Evolutionary conservation across 2,113 vertebrate genomes (phyloP).

Genomic region (Siniperca knerii): DNA sequence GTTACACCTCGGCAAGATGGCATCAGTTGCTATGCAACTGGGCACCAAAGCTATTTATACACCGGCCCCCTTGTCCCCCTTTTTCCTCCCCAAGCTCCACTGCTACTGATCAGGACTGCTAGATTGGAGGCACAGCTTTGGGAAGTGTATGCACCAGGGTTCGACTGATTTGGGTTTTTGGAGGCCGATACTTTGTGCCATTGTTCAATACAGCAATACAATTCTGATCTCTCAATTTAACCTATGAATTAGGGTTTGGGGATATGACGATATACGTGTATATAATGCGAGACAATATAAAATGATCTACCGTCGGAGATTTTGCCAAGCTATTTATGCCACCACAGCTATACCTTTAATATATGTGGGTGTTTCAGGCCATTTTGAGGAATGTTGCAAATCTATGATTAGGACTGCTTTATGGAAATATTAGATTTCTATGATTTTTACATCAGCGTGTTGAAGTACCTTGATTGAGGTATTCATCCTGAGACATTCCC

Average conservation of each 20-base stretch:
- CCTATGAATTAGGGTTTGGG: neutral
- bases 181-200: neutral
- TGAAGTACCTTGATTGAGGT: neutral
- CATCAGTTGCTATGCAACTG: slow-evolving; percentile 89
- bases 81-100: slow-evolving; percentile 81
- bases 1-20: slow-evolving; percentile 86
- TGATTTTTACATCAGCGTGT: neutral
- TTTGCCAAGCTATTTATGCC: neutral
- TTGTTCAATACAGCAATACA: neutral
- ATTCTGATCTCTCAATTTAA: neutral
- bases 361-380: neutral
- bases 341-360: neutral
- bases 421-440: neutral
- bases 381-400: neutral
- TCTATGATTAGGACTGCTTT: neutral
- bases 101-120: slow-evolving; percentile 71
- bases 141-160: slow-evolving; percentile 37
- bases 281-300: neutral
- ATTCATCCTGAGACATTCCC: neutral
- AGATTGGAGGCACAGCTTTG: slow-evolving; percentile 67
- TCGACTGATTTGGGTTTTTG: slow-evolving; percentile 4
- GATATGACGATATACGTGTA: neutral
- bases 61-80: slow-evolving; percentile 77
- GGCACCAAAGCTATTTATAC: slow-evolving; percentile 88
- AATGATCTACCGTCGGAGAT: neutral